Base-by-base conservation (phyloP, 1,140 invertebrate species). In the Sinella curviseta region DNA sequence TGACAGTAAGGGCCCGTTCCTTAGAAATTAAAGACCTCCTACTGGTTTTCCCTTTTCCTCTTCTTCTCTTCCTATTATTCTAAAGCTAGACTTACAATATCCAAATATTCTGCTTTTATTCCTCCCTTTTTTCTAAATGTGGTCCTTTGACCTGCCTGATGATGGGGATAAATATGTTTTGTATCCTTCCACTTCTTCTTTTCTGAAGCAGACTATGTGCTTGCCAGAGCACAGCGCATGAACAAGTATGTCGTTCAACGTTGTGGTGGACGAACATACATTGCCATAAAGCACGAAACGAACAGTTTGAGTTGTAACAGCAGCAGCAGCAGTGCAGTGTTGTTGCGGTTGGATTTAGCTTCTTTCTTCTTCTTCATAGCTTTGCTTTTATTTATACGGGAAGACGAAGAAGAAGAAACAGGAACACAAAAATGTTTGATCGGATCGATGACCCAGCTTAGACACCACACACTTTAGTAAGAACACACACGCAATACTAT, bases 1-100 rank as follows among this genome's bases (percentile, higher is more conserved):
- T 81, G 82, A 83, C 80, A 83, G 82, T 83, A 79, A 81, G 76
- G 82, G 79, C 78, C 78, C 82, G 78, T 80, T 75, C 82, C 79
- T 70, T 70, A 77, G 81, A 82, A 83, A 83, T 83, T 83, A 83
- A 83, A 81, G 82, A 81, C 82, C 82, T 83, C 82, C 82, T 81
- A 83, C 82, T 80, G 80, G 77, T 77, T 83, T 81, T 80, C 76
- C 70, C 65, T 54, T 79, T 79, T 78, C 74, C 36, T 57, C 55
- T 65, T 80, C 70, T 70, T 80, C 78, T 74, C 30, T 76, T 73
- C 31, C 55, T 77, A 67, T 48, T 55, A 75, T 30, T 78, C 77
- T 67, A 14, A 54, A n/a, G 34, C 34, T 17, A 60, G 57, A 60
- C 24, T 8, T 4, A 26, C 57, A 12, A 60, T 4, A n/a, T 12